Base-by-base conservation (phyloP, 2,113 vertebrate genomes). In the Trichechus manatus region DNA sequence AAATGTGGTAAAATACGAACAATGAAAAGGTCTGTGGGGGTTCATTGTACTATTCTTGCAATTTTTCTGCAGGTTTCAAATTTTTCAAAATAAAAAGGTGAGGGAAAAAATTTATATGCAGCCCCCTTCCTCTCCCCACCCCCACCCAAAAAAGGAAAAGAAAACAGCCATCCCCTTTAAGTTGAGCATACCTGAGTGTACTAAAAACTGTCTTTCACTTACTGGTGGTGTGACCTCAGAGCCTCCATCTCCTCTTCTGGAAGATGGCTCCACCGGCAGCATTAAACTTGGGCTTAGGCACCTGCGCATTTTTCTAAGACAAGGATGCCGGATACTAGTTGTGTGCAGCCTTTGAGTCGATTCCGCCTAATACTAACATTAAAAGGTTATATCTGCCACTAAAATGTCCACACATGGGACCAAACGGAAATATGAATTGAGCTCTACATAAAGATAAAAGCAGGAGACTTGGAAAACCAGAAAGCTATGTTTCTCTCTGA, bases 381-480 rank as follows among this genome's bases (percentile, higher is more conserved):
- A 86, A 96, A 89, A 66, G 56, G 53, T 72, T 82, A 95, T 68
- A 59, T 5, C 9, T 19, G 31, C 72, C 70, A 88, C 84, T 91
- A 77, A 89, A 92, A 79, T 9, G 63, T 42, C 95, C 59, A 42
- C 83, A 74, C 81, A 93, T 23, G n/a, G 56, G 59, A 95, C 89
- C 85, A 92, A 85, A 92, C 0, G 0, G 86, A 97, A 89, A 92
- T 42, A 78, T 0, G 2, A 87, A 75, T 27, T 3, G 7, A 72
- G 44, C 20, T 74, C 6, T 27, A 72, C 36, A 66, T 63, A 74
- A 79, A 94, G 74, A 87, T 97, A 75, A 95, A 96, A 91, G 68
- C 19, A 11, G 27, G 42, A 74, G 56, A 33, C 22, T 88, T 90
- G 29, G 56, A 53, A 86, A 94, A 72, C 9, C 33, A 20, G 88